These are phyloP conservation scores for Chloroceryle aenea DNA, from an alignment of 2,113 vertebrate species.

Conservation along the genomic window DNA sequence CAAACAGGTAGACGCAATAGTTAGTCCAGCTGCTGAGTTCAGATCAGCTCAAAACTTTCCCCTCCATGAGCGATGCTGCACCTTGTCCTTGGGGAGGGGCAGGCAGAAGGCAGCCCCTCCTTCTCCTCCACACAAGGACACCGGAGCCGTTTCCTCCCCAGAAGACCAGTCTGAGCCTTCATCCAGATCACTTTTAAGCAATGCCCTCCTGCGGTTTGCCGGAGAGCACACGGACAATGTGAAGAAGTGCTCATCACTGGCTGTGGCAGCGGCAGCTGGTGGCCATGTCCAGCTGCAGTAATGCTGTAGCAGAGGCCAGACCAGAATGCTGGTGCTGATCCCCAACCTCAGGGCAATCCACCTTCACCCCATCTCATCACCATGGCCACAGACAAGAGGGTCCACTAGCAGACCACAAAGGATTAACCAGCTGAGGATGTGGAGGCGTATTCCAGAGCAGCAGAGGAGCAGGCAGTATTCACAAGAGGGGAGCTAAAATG, in stretches of 20 bases:
- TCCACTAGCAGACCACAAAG: not conserved
- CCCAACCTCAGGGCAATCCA: not conserved
- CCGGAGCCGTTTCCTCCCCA: accelerated
- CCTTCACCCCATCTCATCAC: accelerated
- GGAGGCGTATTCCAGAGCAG: not conserved
- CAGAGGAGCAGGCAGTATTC: not conserved
- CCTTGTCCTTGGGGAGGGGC: not conserved
- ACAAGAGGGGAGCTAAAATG: not conserved
- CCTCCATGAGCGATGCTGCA: accelerated
- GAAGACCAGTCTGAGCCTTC: not conserved
- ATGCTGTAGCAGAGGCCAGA: not conserved
- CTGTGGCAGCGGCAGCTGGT: not conserved
- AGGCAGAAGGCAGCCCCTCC: not conserved
- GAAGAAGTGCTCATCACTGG: not conserved
- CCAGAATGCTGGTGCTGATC: not conserved
- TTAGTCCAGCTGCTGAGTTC: not conserved
- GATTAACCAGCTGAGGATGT: not conserved
- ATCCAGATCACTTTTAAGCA: not conserved
- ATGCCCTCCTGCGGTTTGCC: not conserved
- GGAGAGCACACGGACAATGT: not conserved
- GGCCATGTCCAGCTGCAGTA: accelerated
- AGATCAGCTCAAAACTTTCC: not conserved
- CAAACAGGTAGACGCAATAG: not conserved
- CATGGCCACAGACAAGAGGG: not conserved
- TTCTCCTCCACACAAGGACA: not conserved